These are phyloP conservation scores for Meleagris gallopavo DNA, from an alignment of 2,113 vertebrate genomes.

Conservation along the genomic window DNA sequence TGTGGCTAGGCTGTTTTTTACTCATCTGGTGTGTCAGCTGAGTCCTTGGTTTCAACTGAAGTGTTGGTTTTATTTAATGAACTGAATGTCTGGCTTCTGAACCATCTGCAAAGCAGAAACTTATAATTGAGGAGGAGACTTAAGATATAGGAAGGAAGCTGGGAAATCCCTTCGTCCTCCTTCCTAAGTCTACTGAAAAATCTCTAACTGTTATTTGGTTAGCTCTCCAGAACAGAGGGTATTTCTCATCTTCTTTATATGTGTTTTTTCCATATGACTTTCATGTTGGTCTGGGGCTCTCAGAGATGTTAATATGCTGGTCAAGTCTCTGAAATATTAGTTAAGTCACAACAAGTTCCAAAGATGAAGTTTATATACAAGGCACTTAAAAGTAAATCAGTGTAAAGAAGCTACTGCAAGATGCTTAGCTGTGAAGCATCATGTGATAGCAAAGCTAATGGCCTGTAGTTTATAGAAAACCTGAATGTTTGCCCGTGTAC, in stretches of 20 bases:
- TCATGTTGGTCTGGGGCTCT: not conserved
- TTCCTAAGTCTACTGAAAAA: not conserved
- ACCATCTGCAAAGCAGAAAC: not conserved
- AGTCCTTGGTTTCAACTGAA: constrained; percentile 9
- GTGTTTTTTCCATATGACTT: not conserved
- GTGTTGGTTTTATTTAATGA: constrained; percentile 53
- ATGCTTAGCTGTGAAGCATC: not conserved
- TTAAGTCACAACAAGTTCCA: not conserved
- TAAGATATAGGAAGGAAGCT: constrained; percentile 11
- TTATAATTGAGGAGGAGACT: not conserved
- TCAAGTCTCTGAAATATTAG: not conserved
- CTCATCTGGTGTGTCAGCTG: not conserved
- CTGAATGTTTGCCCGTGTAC: not conserved
- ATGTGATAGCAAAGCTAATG: not conserved
- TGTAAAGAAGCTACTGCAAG: not conserved
- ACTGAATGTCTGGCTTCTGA: constrained; percentile 7
- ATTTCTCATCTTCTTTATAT: constrained; percentile 18
- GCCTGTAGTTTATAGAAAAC: not conserved
- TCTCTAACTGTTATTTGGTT: not conserved
- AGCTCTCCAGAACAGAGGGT: not conserved
- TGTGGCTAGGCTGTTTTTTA: not conserved
- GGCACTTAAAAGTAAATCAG: not conserved
- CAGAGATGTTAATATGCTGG: not conserved
- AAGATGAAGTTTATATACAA: not conserved
- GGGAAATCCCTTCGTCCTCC: not conserved